Evolutionary conservation across 2,113 vertebrate species (phyloP), one percentile per base, ranked within the genome.

Genomic region (Stomatorhinus ivindoensis): DNA sequence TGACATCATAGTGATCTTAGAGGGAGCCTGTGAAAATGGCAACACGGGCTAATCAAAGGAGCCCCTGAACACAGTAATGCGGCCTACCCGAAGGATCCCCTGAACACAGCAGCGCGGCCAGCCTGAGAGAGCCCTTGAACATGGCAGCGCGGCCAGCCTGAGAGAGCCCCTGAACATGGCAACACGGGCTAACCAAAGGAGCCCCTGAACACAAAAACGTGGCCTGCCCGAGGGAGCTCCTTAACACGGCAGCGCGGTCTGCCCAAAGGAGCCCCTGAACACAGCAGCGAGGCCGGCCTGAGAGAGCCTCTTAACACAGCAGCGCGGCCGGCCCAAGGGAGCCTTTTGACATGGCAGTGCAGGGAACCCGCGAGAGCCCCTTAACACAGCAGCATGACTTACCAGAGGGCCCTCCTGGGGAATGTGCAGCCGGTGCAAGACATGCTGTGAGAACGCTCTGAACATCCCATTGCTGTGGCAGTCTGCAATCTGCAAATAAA

Each of bases 391-490:
- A 42, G 80, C 80, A 7, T 6, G 61, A 90, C 93, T 35, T 96
- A 99, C 98, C 97, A 97, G 95, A 39, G 97, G 96, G 89, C 95
- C 95, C 4, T 96, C 94, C 91, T 97, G 97, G 6, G 91, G 92
- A 90, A 99, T 95, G 89, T 96, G 95, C 87, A 99, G 95, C 88
- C 98, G 96, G 93, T 99, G 96, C 0, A 99, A 94, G 17, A 99
- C 95, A 10, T 99, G 98, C 92, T 99, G 98, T 39, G 98, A 98
- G 94, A 99, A 99, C 0, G 98, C 98, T 94, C 95, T 92, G 91
- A 99, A 99, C 90, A 99, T 94, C 35, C 98, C 98, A 0, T 97
- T 96, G 48, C 96, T 94, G 0, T 94, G 95, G 92, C 98, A 99
- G 94, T 98, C 96, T 47, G 97, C 96, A 88, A 99, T 97, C 98